Conservation (phyloP, 1,140 invertebrate genomes). For the Drosophila orena region DNA sequence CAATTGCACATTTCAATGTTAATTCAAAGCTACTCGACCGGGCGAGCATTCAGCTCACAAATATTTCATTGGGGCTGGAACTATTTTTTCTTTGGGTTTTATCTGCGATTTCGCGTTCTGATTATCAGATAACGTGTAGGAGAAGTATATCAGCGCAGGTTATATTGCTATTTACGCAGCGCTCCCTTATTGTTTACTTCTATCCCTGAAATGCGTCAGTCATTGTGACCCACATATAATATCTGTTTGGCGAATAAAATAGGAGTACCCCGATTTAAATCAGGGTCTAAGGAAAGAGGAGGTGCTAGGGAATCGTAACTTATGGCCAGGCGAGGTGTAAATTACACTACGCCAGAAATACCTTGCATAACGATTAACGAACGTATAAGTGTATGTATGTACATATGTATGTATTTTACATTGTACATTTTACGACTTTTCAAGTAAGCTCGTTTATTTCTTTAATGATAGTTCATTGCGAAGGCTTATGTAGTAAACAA, state of each 20-base stretch:
- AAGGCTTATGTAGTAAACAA: slow-evolving; percentile 5
- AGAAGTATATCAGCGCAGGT: slow-evolving; percentile 24
- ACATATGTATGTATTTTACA: too few relatives aligned
- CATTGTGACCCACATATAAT: slow-evolving; percentile 31
- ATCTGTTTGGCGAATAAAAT: not conserved
- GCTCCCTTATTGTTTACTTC: slow-evolving; percentile 33
- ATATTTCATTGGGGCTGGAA: slow-evolving; percentile 55
- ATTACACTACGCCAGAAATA: slow-evolving; percentile 1
- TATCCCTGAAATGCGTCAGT: slow-evolving; percentile 9
- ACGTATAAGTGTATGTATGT: not conserved
- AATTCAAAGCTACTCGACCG: slow-evolving; percentile 49
- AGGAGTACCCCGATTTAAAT: slow-evolving; percentile 5
- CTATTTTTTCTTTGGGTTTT: slow-evolving; percentile 39
- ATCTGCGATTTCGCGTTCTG: slow-evolving; percentile 57
- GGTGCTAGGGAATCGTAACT: not conserved
- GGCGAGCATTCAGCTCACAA: slow-evolving; percentile 29
- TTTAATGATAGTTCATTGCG: slow-evolving; percentile 25
- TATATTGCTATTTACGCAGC: slow-evolving; percentile 11
- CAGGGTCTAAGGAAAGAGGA: slow-evolving; percentile 1
- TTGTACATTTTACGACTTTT: slow-evolving; percentile 16
- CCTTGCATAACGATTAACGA: slow-evolving; percentile 9
- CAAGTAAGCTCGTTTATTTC: slow-evolving; percentile 21
- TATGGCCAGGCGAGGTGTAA: slow-evolving; percentile 4
- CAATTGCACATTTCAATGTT: slow-evolving; percentile 70
- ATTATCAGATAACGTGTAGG: slow-evolving; percentile 49